Percentiles rank a stretch among this genome's conserved stretches.
These are phyloP conservation scores for Hylaea fasciaria DNA, from an alignment of 2,888 invertebrate species.

Conservation along the genomic window DNA sequence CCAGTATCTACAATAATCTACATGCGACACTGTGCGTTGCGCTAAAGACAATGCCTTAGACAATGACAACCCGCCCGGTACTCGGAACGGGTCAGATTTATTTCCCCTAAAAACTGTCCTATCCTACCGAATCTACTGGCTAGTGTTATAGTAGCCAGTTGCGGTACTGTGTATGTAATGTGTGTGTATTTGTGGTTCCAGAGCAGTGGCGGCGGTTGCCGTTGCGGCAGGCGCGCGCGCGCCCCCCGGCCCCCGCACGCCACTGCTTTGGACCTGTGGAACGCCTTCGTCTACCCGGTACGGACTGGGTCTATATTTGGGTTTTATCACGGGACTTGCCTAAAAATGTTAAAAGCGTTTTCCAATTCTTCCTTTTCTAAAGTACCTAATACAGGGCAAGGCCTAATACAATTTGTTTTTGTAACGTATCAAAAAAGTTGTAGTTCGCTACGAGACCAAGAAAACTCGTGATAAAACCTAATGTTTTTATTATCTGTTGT, in stretches of 20 bases:
- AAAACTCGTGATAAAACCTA: constrained; percentile 26
- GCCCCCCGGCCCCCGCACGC: constrained; percentile 89
- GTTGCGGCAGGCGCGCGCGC: constrained; percentile 85
- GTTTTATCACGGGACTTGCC: constrained; percentile 46
- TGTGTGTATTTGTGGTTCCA: constrained; percentile 84
- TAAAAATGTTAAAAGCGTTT: no score
- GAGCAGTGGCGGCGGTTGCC: constrained; percentile 86
- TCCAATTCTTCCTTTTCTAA: no score
- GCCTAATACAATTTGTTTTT: no score
- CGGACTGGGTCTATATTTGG: constrained; percentile 64
- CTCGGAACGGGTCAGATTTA: no score
- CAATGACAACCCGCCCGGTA: no score
- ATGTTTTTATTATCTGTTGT: constrained; percentile 17
- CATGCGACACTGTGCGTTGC: no score
- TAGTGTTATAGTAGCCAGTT: constrained; percentile 8
- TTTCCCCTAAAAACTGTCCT: no score
- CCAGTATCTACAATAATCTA: no score
- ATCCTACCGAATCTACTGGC: constrained; percentile 13
- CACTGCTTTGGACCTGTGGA: constrained; percentile 88
- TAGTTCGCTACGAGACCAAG: neutral
- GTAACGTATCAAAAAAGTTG: no score
- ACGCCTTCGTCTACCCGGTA: constrained; percentile 88
- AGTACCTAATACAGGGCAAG: no score
- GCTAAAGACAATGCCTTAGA: no score
- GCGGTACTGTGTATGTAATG: constrained; percentile 62